Evolutionary conservation across 1,140 invertebrate species (phyloP).

Genomic region (Acromyrmex charruanus): DNA sequence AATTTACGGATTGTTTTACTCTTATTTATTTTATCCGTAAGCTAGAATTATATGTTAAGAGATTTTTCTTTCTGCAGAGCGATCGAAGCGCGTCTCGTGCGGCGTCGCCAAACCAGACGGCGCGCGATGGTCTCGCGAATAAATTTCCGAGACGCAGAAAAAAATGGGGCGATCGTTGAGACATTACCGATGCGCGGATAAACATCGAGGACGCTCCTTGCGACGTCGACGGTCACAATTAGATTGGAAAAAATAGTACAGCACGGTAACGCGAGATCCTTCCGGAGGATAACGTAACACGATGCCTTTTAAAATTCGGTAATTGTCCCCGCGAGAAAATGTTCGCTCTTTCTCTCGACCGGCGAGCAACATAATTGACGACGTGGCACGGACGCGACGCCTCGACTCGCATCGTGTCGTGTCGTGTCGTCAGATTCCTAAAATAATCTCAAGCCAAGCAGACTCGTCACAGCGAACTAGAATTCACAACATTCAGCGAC

Average conservation of each 20-base stretch:
- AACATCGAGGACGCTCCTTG: not conserved
- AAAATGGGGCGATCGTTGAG: conserved; percentile 53
- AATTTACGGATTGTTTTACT: too few species aligned
- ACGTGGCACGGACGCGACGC: conserved; percentile 33
- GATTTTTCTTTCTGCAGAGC: not conserved
- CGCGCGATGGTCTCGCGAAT: not conserved
- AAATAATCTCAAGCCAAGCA: conserved; percentile 64
- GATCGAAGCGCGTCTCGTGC: conserved; percentile 6
- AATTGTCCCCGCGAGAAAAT: conserved; percentile 68
- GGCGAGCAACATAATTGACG: conserved; percentile 42
- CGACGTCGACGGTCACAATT: conserved; percentile 59
- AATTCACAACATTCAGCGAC: conserved; percentile 23
- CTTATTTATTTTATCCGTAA: too few species aligned
- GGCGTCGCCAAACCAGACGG: not conserved
- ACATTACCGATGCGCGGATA: not conserved
- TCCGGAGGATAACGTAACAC: conserved; percentile 63
- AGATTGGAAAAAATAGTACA: conserved; percentile 73
- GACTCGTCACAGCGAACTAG: conserved; percentile 10
- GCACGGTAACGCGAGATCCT: conserved; percentile 71
- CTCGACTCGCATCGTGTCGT: conserved; percentile 23
- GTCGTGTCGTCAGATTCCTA: conserved; percentile 67
- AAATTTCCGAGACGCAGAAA: conserved; percentile 57
- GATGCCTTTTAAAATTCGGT: conserved; percentile 76
- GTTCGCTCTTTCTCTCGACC: not conserved
- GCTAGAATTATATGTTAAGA: not conserved